Evolutionary conservation across 2,797 vertebrate species (phyloP).

Genomic region (Melanotaenia trifasciata): DNA sequence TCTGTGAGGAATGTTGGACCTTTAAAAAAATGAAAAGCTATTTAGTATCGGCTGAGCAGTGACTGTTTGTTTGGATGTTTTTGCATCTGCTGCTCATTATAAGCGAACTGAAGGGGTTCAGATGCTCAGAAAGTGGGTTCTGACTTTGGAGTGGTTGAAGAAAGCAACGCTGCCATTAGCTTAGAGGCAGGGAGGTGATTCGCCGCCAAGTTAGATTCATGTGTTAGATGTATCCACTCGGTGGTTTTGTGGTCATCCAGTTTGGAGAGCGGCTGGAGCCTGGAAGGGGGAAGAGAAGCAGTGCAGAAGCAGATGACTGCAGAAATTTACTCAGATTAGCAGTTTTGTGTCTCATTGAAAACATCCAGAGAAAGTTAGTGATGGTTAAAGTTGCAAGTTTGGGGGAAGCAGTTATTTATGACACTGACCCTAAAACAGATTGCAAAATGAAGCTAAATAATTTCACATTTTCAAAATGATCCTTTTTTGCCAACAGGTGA

Average conservation of each 20-base stretch:
- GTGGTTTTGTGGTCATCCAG: conserved; percentile 16
- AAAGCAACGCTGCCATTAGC: conserved; percentile 16
- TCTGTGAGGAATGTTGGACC: conserved; percentile 32
- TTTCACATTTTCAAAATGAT: no score
- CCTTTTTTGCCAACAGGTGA: background rate
- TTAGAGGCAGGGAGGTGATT: conserved; percentile 15
- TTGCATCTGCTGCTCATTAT: conserved; percentile 46
- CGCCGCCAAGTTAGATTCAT: conserved; percentile 22
- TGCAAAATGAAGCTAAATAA: no score
- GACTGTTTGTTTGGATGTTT: conserved; percentile 22
- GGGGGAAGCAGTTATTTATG: no score
- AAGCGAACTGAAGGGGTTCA: background rate
- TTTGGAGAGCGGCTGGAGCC: conserved; percentile 7
- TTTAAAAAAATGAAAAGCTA: conserved; percentile 31
- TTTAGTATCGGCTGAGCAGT: conserved; percentile 4
- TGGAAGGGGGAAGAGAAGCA: background rate
- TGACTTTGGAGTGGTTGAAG: conserved; percentile 20
- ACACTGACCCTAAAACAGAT: no score
- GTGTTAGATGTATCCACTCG: conserved; percentile 3
- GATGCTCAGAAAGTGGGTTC: conserved; percentile 4
- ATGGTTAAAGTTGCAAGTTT: background rate
- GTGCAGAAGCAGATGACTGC: background rate
- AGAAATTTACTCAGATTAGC: background rate
- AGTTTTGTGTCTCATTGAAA: conserved; percentile 3
- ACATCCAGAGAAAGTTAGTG: conserved; percentile 2